Evolutionary conservation across 2,797 vertebrate species (phyloP).

Genomic region (Dermochelys coriacea): DNA sequence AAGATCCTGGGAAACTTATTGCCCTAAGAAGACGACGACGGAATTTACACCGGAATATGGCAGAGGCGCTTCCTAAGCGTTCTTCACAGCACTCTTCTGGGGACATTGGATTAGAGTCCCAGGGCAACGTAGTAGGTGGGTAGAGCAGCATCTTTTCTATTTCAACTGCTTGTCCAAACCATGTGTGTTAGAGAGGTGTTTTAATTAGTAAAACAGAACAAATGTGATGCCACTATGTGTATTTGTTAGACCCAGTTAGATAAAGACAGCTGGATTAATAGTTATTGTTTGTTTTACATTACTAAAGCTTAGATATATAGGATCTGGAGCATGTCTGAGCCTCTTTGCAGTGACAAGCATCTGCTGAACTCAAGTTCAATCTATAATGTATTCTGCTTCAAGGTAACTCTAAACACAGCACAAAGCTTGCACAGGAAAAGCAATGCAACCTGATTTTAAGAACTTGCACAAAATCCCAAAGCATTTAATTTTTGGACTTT

Average conservation of each 20-base stretch:
- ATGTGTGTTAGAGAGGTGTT: neutral
- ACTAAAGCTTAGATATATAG: neutral
- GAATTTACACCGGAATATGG: constrained; percentile 84
- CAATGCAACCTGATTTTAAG: neutral
- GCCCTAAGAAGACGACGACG: constrained; percentile 88
- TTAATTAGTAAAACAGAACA: neutral
- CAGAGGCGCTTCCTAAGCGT: constrained; percentile 86
- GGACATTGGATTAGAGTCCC: constrained; percentile 76
- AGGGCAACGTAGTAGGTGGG: constrained; percentile 74
- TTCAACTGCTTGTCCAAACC: neutral
- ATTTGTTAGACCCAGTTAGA: too few species aligned
- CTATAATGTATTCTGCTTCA: neutral
- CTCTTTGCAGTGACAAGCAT: neutral
- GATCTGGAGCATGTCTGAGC: neutral
- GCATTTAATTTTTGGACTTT: neutral
- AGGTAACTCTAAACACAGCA: neutral
- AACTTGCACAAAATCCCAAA: neutral
- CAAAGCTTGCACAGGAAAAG: neutral
- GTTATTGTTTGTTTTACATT: neutral
- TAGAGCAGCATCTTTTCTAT: neutral
- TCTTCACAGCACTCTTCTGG: constrained; percentile 78
- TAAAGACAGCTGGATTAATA: neutral
- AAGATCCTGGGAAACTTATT: constrained; percentile 87
- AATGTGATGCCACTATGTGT: neutral
- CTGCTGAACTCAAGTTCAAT: neutral